Evolutionary conservation across 2,888 invertebrate genomes (phyloP).

Genomic region (Timema podura): DNA sequence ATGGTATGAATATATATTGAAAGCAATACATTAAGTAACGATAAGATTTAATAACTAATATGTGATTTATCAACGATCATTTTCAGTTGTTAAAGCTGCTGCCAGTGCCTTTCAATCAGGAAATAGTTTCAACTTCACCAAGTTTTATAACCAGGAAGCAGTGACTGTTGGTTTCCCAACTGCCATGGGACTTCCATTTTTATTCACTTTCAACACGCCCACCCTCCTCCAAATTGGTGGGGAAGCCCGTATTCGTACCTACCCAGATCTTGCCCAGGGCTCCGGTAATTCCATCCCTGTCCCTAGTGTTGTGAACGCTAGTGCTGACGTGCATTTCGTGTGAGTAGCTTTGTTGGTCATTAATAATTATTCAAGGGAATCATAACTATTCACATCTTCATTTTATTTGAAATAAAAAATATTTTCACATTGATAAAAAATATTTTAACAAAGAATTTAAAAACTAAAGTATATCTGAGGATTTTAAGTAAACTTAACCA

Average conservation of each 20-base stretch:
- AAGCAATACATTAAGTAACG: too few relatives aligned
- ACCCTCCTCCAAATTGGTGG: neutral
- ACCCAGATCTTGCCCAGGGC: neutral
- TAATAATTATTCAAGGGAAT: neutral
- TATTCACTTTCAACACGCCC: conserved; percentile 47
- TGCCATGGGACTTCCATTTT: conserved; percentile 66
- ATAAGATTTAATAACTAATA: too few relatives aligned
- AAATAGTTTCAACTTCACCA: conserved; percentile 52
- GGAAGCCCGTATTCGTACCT: neutral
- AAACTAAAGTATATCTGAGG: too few relatives aligned
- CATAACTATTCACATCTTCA: too few relatives aligned
- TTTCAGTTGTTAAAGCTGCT: too few relatives aligned
- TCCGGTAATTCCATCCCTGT: neutral
- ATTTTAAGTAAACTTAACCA: too few relatives aligned
- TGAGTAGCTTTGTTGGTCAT: neutral
- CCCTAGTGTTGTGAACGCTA: neutral
- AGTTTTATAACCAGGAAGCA: conserved; percentile 54
- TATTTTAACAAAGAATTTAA: too few relatives aligned
- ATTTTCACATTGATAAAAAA: too few relatives aligned
- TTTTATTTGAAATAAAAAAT: too few relatives aligned
- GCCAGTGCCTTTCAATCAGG: too few relatives aligned
- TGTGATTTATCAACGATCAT: too few relatives aligned
- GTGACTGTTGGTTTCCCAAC: conserved; percentile 64
- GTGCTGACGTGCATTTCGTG: neutral
- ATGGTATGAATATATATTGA: too few relatives aligned